Conservation (phyloP, 92 coral and sea anemone species). For the Blastomussa wellsi region DNA sequence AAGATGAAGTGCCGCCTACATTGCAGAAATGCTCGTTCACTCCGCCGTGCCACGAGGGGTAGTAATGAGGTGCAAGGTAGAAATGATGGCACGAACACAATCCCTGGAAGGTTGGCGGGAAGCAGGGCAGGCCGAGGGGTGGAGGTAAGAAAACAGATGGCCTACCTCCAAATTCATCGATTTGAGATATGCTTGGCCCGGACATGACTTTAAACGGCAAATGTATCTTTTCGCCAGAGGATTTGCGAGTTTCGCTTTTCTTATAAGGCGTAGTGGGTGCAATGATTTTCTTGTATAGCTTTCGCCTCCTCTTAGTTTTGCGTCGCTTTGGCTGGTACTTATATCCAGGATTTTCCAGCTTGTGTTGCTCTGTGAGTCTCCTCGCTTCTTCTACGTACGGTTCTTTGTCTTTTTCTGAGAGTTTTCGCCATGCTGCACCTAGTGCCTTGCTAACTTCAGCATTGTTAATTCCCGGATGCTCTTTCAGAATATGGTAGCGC, state of each 20-base stretch:
- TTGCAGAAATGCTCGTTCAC: background rate
- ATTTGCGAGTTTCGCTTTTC: constrained; percentile 1
- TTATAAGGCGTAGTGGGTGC: background rate
- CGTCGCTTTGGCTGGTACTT: constrained; percentile 78
- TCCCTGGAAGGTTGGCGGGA: constrained; percentile 16
- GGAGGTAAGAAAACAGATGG: constrained; percentile 13
- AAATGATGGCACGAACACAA: constrained; percentile 32
- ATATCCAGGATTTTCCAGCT: constrained; percentile 73
- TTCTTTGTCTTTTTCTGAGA: constrained; percentile 69
- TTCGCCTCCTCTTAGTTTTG: constrained; percentile 36
- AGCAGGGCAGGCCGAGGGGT: background rate
- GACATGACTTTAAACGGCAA: constrained; percentile 10
- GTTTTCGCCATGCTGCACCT: constrained; percentile 81
- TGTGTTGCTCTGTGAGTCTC: constrained; percentile 66
- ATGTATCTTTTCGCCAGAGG: constrained; percentile 8
- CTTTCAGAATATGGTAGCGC: constrained; percentile 76
- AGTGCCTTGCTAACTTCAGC: constrained; percentile 83
- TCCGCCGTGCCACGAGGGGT: constrained; percentile 7
- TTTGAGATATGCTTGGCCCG: background rate
- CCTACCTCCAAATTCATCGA: background rate
- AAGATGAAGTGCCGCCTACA: background rate
- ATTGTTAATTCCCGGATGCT: constrained; percentile 85
- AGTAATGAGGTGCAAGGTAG: constrained; percentile 1
- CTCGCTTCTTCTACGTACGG: constrained; percentile 85
- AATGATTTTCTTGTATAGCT: constrained; percentile 11